Evolutionary conservation across 2,888 invertebrate species (phyloP).

Genomic region (Troglohyphantes excavatus): DNA sequence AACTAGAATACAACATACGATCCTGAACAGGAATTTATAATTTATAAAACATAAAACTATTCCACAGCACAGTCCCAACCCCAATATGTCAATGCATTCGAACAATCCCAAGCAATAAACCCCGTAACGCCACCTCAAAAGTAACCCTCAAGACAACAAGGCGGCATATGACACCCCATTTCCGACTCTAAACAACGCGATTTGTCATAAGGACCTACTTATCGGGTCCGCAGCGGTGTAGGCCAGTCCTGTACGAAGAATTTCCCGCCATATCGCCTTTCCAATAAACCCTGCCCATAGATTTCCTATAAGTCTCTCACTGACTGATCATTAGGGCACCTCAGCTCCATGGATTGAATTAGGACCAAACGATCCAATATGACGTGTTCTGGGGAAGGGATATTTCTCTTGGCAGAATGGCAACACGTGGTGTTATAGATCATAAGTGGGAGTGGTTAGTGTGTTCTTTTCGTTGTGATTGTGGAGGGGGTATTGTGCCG

Average conservation of each 20-base stretch:
- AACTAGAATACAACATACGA: too few species aligned
- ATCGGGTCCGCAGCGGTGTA: background rate
- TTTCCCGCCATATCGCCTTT: slow-evolving; percentile 44
- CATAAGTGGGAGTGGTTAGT: background rate
- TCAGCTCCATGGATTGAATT: slow-evolving; percentile 64
- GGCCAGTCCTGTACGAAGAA: slow-evolving; percentile 19
- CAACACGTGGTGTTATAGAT: background rate
- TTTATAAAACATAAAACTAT: too few species aligned
- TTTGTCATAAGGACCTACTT: slow-evolving; percentile 42
- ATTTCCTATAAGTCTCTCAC: slow-evolving; percentile 66
- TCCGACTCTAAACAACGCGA: slow-evolving; percentile 32
- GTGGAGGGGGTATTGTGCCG: background rate
- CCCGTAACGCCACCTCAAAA: background rate
- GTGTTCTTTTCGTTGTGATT: background rate
- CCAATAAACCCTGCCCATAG: slow-evolving; percentile 62
- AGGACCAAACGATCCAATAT: slow-evolving; percentile 11
- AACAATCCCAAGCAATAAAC: too few species aligned
- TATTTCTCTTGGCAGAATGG: background rate
- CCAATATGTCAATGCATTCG: too few species aligned
- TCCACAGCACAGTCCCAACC: too few species aligned
- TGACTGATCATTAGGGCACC: slow-evolving; percentile 58
- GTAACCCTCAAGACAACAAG: too few species aligned
- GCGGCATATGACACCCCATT: background rate
- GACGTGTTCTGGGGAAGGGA: background rate
- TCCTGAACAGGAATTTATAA: too few species aligned